Evolutionary conservation across 2,888 invertebrate species (phyloP), one percentile per base, ranked within the genome.

Genomic region (Eupithecia dodoneata): DNA sequence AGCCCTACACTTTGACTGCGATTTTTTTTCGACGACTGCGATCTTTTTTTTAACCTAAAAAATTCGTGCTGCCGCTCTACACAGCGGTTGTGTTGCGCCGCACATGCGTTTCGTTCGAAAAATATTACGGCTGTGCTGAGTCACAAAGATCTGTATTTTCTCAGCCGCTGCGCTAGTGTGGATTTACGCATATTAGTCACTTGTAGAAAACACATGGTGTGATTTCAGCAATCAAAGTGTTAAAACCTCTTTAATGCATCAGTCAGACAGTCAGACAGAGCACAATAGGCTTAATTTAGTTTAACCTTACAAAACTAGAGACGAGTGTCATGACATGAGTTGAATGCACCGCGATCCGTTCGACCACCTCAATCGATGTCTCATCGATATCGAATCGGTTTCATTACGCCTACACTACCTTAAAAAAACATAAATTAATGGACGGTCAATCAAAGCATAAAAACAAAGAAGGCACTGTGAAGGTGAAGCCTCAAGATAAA

Each of bases 281-380:
- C 66, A 85, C 85, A 85, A 86, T 85, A 83, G 83, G 80, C 83
- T 85, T 85, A 83, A 86, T 85, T 84, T 85, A 85, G 85, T 83
- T 76, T 86, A 87, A 87, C 87, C 86, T 88, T 87, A 83, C 80
- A 78, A 76, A 78, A 79, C 79, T 80, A 77, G 79, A 78, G 74
- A 81, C 82, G 75, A 79, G 77, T 79, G 82, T 78, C 80, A 74
- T 79, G 88, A 78, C 79, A 76, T 74, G 88, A 83, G 89, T 87
- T 89, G 89, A 89, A 89, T 81, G 88, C 77, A 85, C 88, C 75
- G 69, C 71, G 81, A 75, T 78, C 81, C 83, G 86, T 85, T 78
- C 86, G 83, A 84, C 84, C 80, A 86, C 87, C 87, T 86, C 45
- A n/a, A 47, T 70, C 84, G 77, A 80, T 81, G 88, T 87, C 82